A percentile compares a stretch with the other conserved stretches of the same genome.
phyloP scores from a whole-genome alignment of 2,888 invertebrate species.

The Aricia artaxerxes region DNA sequence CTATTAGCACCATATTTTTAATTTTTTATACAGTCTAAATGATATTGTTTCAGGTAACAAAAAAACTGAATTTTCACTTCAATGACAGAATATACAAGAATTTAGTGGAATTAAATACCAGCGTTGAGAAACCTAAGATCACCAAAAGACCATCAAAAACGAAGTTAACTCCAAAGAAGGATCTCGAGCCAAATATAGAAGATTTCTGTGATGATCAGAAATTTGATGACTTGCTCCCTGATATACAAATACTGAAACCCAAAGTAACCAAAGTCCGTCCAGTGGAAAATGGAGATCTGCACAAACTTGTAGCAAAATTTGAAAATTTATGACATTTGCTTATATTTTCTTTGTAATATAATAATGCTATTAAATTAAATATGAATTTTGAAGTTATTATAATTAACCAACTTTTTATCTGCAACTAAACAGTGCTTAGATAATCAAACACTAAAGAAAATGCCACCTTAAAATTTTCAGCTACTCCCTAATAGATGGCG shows the following conservation, averaged over 20 bases:
- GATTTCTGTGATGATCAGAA: conserved; percentile 67
- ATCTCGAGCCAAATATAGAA: conserved; percentile 71
- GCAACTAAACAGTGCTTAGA: no score
- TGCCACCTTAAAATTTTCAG: no score
- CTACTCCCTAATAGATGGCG: no score
- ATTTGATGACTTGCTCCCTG: conserved; percentile 58
- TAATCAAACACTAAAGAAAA: no score
- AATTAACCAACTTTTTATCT: no score
- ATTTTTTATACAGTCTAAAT: background rate
- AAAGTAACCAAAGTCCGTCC: conserved; percentile 60
- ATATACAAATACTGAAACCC: conserved; percentile 56
- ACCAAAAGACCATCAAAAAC: conserved; percentile 49
- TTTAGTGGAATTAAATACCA: conserved; percentile 70
- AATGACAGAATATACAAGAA: conserved; percentile 73
- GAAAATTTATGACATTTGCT: conserved; percentile 59
- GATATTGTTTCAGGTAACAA: conserved; percentile 62
- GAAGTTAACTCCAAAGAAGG: conserved; percentile 52
- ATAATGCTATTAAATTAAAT: background rate
- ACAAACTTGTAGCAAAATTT: conserved; percentile 61
- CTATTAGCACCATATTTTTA: no score
- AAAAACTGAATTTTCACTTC: conserved; percentile 70
- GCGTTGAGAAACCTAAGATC: conserved; percentile 51
- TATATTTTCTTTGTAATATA: background rate
- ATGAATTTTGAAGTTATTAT: background rate
- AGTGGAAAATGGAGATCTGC: conserved; percentile 59